These are phyloP conservation scores for Tachuris rubrigastra DNA, from an alignment of 2,113 vertebrate species.

Conservation along the genomic window DNA sequence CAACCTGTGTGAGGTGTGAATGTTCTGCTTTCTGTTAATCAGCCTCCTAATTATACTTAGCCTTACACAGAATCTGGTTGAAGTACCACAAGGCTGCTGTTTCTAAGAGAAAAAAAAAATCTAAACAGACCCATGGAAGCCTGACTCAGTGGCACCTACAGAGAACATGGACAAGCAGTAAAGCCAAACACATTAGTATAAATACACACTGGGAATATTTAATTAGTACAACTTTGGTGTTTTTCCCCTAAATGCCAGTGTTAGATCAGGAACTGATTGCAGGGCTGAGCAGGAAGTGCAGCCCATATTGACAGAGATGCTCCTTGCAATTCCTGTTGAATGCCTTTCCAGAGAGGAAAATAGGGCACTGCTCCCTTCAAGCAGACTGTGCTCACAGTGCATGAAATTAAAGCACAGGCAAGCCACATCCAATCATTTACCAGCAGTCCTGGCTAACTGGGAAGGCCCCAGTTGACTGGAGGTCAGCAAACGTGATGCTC, in stretches of 20 bases:
- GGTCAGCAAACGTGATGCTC: background rate
- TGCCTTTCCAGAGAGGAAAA: background rate
- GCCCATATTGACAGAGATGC: background rate
- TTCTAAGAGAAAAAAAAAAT: background rate
- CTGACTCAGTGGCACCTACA: background rate
- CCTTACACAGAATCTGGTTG: background rate
- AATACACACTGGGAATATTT: background rate
- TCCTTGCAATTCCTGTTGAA: background rate
- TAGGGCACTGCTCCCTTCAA: background rate
- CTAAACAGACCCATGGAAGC: background rate
- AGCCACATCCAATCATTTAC: too few species aligned
- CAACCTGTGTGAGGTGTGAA: background rate
- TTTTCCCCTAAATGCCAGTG: fast-evolving
- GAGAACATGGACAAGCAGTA: background rate
- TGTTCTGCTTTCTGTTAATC: background rate
- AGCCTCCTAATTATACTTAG: background rate
- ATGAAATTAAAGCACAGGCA: background rate
- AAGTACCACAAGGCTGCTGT: background rate
- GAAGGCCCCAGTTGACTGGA: background rate
- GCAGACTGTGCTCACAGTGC: background rate
- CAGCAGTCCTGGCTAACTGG: background rate
- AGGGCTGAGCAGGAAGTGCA: background rate
- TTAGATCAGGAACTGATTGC: background rate
- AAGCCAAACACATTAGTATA: background rate
- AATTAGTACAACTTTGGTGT: background rate